phyloP scores from a whole-genome alignment of 1,140 invertebrate genomes.

The Carposina sasakii region DNA sequence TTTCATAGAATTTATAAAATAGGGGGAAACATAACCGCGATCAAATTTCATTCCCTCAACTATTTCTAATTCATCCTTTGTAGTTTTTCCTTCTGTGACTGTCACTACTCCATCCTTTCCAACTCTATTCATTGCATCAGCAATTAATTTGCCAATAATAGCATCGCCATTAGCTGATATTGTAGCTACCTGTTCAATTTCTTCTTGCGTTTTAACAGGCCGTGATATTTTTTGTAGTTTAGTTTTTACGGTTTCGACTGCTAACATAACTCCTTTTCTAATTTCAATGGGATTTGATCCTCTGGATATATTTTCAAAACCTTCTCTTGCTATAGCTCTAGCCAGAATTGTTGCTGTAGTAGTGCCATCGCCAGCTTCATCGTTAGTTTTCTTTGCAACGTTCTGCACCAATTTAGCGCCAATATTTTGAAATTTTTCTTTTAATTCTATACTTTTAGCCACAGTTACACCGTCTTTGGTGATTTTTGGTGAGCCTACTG shows the following conservation, averaged over 20 bases:
- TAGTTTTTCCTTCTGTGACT: conserved; percentile 95
- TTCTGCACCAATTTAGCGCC: conserved; percentile 95
- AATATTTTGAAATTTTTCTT: conserved; percentile 96
- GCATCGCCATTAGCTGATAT: conserved; percentile 96
- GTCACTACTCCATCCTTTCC: conserved; percentile 97
- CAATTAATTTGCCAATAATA: conserved; percentile 88
- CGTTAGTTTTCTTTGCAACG: conserved; percentile 96
- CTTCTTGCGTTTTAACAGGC: conserved; percentile 91
- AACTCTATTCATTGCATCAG: conserved; percentile 92
- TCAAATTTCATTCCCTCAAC: conserved; percentile 98
- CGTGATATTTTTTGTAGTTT: conserved; percentile 88
- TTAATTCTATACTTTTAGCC: conserved; percentile 94
- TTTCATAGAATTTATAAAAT: conserved; percentile 94
- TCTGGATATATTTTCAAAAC: conserved; percentile 93
- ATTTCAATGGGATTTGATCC: conserved; percentile 97
- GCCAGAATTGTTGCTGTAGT: conserved; percentile 87
- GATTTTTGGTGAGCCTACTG: conserved; percentile 96
- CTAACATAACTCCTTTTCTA: conserved; percentile 88
- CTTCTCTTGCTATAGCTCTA: conserved; percentile 92
- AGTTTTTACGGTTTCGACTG: conserved; percentile 87
- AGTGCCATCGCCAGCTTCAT: conserved; percentile 96
- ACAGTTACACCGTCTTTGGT: conserved; percentile 98
- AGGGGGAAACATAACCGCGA: conserved; percentile 96
- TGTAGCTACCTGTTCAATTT: conserved; percentile 97
- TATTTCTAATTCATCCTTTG: conserved; percentile 90